phyloP scores from a whole-genome alignment of 2,113 vertebrate species.

The Rhagologus leucostigma region DNA sequence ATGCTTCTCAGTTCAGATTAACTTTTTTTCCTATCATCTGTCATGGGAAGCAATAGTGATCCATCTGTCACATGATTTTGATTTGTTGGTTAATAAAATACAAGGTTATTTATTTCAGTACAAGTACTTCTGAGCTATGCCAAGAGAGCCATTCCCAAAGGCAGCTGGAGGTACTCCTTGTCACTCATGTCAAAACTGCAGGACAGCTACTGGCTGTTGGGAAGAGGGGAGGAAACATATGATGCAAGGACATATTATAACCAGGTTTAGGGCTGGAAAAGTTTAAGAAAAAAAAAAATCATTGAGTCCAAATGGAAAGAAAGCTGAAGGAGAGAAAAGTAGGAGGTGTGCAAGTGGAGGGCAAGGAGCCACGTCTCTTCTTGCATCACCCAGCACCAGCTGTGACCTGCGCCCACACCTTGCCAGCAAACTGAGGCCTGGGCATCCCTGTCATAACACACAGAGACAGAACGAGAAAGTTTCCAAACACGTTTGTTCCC shows the following conservation, averaged over 20 bases:
- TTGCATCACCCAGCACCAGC: neutral
- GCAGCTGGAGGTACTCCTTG: neutral
- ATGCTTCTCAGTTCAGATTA: neutral
- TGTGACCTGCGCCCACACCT: neutral
- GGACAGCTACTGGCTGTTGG: neutral
- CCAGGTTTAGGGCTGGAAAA: neutral
- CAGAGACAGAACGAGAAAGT: rapidly evolving
- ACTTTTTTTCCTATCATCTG: neutral
- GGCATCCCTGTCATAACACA: neutral
- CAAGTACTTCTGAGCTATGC: neutral
- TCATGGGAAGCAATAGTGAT: neutral
- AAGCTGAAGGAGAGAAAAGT: neutral
- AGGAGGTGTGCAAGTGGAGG: neutral
- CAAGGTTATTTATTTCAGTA: neutral
- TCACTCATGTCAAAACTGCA: rapidly evolving
- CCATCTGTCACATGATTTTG: neutral
- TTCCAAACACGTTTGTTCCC: neutral
- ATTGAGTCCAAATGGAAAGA: neutral
- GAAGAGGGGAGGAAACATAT: neutral
- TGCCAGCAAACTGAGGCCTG: neutral
- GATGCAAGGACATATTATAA: neutral
- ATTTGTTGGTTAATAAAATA: neutral
- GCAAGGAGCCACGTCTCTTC: neutral
- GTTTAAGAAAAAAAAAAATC: neutral
- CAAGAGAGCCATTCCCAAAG: neutral